phyloP scores from a whole-genome alignment of 2,888 invertebrate species.

The Luffia ferchaultella region DNA sequence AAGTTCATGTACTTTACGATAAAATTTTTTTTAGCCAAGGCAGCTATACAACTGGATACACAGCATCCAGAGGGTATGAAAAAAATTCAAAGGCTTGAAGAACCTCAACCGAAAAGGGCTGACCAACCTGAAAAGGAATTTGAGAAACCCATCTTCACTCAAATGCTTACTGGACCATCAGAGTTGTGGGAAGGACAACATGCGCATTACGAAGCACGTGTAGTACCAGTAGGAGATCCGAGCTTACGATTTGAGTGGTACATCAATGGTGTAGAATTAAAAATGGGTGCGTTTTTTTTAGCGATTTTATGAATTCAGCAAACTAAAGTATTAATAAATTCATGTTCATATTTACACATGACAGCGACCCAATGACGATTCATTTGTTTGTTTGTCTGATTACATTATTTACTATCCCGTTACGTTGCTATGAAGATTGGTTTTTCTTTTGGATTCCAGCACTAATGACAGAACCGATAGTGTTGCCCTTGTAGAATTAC shows the following conservation, averaged over 20 bases:
- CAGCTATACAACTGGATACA: conserved; percentile 85
- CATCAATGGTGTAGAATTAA: conserved; percentile 91
- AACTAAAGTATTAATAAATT: background rate
- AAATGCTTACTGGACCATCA: conserved; percentile 85
- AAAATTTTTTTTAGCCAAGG: conserved; percentile 69
- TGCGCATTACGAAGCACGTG: conserved; percentile 90
- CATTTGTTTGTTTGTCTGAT: no score
- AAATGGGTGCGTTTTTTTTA: conserved; percentile 74
- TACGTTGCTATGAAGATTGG: no score
- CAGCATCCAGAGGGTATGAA: conserved; percentile 94
- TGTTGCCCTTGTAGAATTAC: no score
- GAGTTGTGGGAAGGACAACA: conserved; percentile 92
- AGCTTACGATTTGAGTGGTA: conserved; percentile 95
- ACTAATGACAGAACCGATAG: no score
- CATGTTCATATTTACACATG: background rate
- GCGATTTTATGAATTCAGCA: background rate
- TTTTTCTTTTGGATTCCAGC: no score
- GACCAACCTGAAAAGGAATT: conserved; percentile 83
- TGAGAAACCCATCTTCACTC: conserved; percentile 93
- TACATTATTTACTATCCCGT: no score
- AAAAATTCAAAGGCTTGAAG: conserved; percentile 87
- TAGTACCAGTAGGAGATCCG: conserved; percentile 94
- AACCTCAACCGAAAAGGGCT: conserved; percentile 71
- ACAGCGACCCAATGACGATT: no score
- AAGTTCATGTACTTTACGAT: background rate